These are phyloP conservation scores for Myripristis jacobus DNA, from an alignment of 2,797 vertebrate species.

Conservation along the genomic window DNA sequence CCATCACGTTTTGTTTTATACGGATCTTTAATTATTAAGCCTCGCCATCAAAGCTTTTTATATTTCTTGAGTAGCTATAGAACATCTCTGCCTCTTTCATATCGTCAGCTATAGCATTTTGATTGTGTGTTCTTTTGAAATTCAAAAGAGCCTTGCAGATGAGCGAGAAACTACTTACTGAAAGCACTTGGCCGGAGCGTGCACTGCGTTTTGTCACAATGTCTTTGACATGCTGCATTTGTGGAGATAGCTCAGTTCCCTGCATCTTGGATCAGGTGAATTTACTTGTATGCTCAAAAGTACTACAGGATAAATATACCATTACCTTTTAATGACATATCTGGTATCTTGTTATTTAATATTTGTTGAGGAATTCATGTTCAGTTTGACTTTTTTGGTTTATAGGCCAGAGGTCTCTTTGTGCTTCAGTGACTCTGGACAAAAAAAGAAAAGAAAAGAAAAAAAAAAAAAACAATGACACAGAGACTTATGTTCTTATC, in stretches of 20 bases:
- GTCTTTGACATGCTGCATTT: conserved; percentile 37
- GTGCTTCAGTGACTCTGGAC: conserved; percentile 42
- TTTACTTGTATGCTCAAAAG: conserved; percentile 43
- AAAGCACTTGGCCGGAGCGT: conserved; percentile 36
- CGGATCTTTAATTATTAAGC: not conserved
- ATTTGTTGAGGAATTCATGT: conserved; percentile 27
- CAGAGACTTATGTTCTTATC: conserved; percentile 46
- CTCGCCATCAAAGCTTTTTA: not conserved
- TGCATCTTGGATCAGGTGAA: conserved; percentile 28
- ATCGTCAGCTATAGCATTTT: conserved; percentile 17
- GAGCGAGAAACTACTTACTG: conserved; percentile 9
- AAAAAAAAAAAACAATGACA: not conserved
- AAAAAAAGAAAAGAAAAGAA: not conserved
- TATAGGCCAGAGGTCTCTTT: conserved; percentile 24
- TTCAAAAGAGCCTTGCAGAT: conserved; percentile 19
- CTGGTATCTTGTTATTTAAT: conserved; percentile 58
- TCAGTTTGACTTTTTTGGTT: conserved; percentile 17
- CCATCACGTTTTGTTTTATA: conserved; percentile 10
- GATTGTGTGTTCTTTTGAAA: conserved; percentile 4
- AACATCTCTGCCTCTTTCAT: conserved; percentile 10
- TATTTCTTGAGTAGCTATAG: conserved; percentile 28
- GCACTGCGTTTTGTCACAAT: conserved; percentile 25
- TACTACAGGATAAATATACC: conserved; percentile 23
- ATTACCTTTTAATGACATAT: conserved; percentile 42
- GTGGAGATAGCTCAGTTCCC: conserved; percentile 23